These are phyloP conservation scores for Drosophila arizonae DNA, from an alignment of 1,140 invertebrate species.

Conservation along the genomic window DNA sequence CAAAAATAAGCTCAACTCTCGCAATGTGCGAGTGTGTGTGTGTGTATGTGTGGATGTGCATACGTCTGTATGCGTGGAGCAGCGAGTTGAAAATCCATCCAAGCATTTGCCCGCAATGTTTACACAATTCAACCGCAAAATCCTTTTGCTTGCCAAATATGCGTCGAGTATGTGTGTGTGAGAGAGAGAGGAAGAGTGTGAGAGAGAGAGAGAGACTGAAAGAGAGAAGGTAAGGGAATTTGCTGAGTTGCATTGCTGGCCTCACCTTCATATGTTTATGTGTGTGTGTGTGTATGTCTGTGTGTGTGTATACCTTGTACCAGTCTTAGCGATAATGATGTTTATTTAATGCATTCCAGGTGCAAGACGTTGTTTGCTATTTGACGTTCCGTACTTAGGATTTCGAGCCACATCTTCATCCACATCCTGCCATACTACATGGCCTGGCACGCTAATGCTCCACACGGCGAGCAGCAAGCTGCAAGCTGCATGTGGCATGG, in stretches of 20 bases:
- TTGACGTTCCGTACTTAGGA: slow-evolving; percentile 68
- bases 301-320: slow-evolving; percentile 42
- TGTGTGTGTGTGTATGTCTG: slow-evolving; percentile 24
- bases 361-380: slow-evolving; percentile 77
- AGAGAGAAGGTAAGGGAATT: slow-evolving; percentile 22
- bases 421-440: slow-evolving; percentile 8
- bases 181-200: not conserved
- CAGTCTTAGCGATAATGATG: slow-evolving; percentile 77
- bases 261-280: not conserved
- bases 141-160: slow-evolving; percentile 74
- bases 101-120: slow-evolving; percentile 54
- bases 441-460: slow-evolving; percentile 46
- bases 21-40: not conserved
- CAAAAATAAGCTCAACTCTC: no score
- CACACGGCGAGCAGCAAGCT: slow-evolving; percentile 25
- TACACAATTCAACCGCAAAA: slow-evolving; percentile 70
- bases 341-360: slow-evolving; percentile 81
- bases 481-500: slow-evolving; percentile 5
- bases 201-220: not conserved
- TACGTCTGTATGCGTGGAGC: not conserved
- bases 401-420: slow-evolving; percentile 44
- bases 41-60: not conserved
- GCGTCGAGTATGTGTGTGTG: slow-evolving; percentile 23
- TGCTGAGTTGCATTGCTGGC: slow-evolving; percentile 45
- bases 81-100: slow-evolving; percentile 44